Evolutionary conservation across 2,888 invertebrate genomes (phyloP).

Genomic region (Athalia circularis): DNA sequence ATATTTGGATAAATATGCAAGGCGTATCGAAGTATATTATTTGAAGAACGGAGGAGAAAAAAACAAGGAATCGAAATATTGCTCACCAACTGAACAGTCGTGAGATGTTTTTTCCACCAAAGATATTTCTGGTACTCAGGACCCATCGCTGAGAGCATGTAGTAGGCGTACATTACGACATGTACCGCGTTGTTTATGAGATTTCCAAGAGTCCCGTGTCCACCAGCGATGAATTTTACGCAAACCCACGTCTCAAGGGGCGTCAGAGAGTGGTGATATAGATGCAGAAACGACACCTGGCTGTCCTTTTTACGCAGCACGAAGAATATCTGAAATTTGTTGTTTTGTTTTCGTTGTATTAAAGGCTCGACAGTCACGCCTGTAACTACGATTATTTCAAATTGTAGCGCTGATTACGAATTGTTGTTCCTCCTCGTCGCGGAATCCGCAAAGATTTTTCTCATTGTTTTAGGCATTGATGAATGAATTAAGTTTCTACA

Average conservation of each 20-base stretch:
- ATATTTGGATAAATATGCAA: too few relatives aligned
- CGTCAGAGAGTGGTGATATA: constrained; percentile 89
- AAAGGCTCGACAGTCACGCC: neutral
- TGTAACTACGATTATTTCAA: neutral
- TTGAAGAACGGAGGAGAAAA: neutral
- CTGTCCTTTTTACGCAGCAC: constrained; percentile 89
- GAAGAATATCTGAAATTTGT: constrained; percentile 81
- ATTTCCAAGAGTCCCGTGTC: constrained; percentile 92
- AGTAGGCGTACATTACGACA: constrained; percentile 91
- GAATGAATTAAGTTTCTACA: too few relatives aligned
- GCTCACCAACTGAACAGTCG: constrained; percentile 88
- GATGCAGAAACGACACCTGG: constrained; percentile 88
- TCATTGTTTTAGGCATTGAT: too few relatives aligned
- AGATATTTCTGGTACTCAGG: constrained; percentile 90
- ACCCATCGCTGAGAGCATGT: constrained; percentile 90
- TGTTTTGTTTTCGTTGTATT: neutral
- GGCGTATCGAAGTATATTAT: neutral
- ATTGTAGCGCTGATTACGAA: too few relatives aligned
- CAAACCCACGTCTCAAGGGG: constrained; percentile 87
- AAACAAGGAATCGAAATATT: neutral
- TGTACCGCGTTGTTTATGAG: constrained; percentile 91
- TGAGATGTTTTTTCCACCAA: constrained; percentile 94
- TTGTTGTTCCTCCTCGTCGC: too few relatives aligned
- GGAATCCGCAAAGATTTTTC: too few relatives aligned
- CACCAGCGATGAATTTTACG: constrained; percentile 87